Percentiles rank a stretch among this genome's conserved stretches.
Conservation (phyloP, 2,113 vertebrate genomes). For the Pollimyrus isidori region DNA sequence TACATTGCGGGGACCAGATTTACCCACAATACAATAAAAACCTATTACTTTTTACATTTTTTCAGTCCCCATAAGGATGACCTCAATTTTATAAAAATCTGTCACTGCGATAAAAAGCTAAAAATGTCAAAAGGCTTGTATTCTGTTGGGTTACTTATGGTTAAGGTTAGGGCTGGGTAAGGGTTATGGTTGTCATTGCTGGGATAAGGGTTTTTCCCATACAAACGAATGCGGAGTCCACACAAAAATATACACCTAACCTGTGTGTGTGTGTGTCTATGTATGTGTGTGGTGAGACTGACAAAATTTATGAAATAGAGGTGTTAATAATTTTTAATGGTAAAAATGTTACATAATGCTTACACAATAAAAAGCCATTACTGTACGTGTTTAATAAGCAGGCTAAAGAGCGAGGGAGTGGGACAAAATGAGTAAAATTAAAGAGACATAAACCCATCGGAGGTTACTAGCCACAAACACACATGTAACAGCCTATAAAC, state of each 20-base stretch:
- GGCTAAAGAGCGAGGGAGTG: background rate
- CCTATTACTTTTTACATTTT: background rate
- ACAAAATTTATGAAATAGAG: background rate
- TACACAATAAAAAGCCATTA: background rate
- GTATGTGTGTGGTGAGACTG: background rate
- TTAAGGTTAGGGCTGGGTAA: background rate
- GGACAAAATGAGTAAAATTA: background rate
- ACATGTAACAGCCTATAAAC: background rate
- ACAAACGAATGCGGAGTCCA: background rate
- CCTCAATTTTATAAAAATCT: background rate
- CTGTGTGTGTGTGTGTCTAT: background rate
- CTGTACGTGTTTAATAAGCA: background rate
- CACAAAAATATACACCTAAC: background rate
- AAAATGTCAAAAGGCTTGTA: background rate
- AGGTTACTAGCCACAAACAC: background rate
- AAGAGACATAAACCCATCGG: background rate
- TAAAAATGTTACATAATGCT: background rate
- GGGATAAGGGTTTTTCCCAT: background rate
- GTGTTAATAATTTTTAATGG: background rate
- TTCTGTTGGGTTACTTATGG: background rate
- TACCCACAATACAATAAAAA: background rate
- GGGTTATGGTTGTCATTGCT: background rate
- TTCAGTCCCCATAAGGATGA: background rate
- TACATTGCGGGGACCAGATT: too few species aligned
- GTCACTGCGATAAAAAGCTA: background rate